phyloP scores from a whole-genome alignment of 2,113 vertebrate species.

The Marcusenius ussheri region DNA sequence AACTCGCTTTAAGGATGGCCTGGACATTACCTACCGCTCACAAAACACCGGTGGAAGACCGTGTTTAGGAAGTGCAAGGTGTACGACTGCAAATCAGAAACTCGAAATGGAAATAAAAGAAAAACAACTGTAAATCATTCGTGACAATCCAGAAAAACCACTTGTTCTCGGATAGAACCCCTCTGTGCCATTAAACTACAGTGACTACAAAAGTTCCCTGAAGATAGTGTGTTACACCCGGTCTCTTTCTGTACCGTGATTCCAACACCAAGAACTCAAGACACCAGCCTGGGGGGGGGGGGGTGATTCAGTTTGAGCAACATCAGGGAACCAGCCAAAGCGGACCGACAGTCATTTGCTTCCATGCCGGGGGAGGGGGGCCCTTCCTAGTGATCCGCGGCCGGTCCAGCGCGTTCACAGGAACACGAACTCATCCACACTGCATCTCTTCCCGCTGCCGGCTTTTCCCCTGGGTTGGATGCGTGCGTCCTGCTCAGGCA shows the following conservation, averaged over 20 bases:
- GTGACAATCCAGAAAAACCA: neutral
- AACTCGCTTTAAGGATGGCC: neutral
- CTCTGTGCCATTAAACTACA: neutral
- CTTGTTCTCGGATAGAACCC: neutral
- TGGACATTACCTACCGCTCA: neutral
- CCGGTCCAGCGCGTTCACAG: conserved; percentile 47
- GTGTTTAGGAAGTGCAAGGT: neutral
- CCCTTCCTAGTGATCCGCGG: neutral
- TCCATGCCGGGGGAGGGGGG: no score
- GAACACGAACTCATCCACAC: conserved; percentile 80
- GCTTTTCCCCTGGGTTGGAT: conserved; percentile 50
- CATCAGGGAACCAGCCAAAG: neutral
- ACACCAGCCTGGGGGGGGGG: neutral
- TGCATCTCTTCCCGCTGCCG: conserved; percentile 54
- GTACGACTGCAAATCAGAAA: neutral
- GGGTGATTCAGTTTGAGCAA: conserved; percentile 21
- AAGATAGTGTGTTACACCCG: neutral
- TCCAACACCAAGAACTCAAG: neutral
- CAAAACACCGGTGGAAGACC: neutral
- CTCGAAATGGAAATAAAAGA: conserved; percentile 20
- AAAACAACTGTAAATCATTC: conserved; percentile 3
- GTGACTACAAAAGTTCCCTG: neutral
- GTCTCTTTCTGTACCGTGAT: neutral
- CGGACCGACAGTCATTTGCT: neutral
- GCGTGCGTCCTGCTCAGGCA: conserved; percentile 43